These are phyloP conservation scores for Bucco capensis DNA, from an alignment of 2,113 vertebrate genomes.

Conservation along the genomic window DNA sequence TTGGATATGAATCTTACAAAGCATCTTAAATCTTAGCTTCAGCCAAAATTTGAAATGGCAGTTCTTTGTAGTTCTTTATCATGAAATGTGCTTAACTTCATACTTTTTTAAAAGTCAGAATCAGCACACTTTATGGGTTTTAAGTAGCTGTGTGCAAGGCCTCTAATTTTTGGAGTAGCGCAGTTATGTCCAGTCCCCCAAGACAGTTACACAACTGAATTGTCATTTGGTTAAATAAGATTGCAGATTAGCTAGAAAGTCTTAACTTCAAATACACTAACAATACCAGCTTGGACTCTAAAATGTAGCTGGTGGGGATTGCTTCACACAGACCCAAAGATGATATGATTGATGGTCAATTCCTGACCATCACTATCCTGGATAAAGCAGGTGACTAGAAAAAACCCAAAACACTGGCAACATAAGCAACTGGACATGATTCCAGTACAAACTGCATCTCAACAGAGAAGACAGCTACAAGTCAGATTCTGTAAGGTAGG, in stretches of 20 bases:
- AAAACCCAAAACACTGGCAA: neutral
- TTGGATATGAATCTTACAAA: neutral
- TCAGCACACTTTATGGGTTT: neutral
- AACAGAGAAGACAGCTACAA: neutral
- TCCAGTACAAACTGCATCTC: neutral
- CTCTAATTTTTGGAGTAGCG: neutral
- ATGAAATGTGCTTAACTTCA: neutral
- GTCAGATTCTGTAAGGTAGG: neutral
- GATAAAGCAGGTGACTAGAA: neutral
- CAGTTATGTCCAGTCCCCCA: neutral
- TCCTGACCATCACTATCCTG: neutral
- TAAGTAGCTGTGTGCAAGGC: neutral
- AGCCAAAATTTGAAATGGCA: neutral
- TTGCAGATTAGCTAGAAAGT: neutral
- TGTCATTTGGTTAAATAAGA: neutral
- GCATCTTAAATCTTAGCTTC: neutral
- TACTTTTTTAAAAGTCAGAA: neutral
- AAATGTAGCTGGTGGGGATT: neutral
- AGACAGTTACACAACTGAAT: rapidly evolving
- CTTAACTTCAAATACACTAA: neutral
- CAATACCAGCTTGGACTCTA: neutral
- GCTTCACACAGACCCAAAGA: neutral
- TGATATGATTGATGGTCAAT: neutral
- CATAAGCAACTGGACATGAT: rapidly evolving
- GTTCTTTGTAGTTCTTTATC: neutral